Percentiles rank a stretch among this genome's conserved stretches.
These are phyloP conservation scores for Timema cristinae DNA, from an alignment of 2,888 invertebrate genomes.

Conservation along the genomic window DNA sequence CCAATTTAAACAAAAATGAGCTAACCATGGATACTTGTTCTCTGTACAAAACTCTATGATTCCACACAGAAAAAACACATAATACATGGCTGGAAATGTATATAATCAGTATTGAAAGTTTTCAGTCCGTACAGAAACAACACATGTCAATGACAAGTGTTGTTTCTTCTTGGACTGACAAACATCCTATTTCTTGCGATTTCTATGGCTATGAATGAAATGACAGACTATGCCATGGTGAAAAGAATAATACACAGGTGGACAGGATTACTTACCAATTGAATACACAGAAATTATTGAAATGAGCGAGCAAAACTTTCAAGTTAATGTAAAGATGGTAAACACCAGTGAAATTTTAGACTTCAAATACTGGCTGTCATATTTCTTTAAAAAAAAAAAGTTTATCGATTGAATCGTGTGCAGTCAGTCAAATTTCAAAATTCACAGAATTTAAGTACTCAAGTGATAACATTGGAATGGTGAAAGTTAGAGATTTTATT, in stretches of 20 bases:
- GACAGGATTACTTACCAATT: background rate
- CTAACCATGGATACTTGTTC: background rate
- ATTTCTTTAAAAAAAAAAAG: background rate
- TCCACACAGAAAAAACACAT: background rate
- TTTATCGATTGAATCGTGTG: background rate
- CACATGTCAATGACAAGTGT: background rate
- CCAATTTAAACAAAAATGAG: background rate
- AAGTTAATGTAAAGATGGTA: background rate
- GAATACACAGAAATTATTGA: background rate
- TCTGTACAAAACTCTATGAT: background rate
- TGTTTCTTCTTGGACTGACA: background rate
- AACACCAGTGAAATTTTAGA: constrained; percentile 6
- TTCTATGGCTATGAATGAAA: background rate
- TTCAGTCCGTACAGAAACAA: background rate
- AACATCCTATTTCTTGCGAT: background rate
- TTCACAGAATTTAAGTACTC: background rate
- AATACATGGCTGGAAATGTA: background rate
- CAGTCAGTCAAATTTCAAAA: background rate
- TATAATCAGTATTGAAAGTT: background rate
- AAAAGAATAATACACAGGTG: background rate
- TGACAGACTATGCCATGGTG: background rate
- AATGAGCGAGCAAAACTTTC: background rate
- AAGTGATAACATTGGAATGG: background rate
- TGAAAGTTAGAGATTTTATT: background rate
- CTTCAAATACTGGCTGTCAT: background rate